A percentile compares a stretch with the other conserved stretches of the same genome.
These are phyloP conservation scores for Jordanella pulchra DNA, from an alignment of 2,797 vertebrate species.

Conservation along the genomic window DNA sequence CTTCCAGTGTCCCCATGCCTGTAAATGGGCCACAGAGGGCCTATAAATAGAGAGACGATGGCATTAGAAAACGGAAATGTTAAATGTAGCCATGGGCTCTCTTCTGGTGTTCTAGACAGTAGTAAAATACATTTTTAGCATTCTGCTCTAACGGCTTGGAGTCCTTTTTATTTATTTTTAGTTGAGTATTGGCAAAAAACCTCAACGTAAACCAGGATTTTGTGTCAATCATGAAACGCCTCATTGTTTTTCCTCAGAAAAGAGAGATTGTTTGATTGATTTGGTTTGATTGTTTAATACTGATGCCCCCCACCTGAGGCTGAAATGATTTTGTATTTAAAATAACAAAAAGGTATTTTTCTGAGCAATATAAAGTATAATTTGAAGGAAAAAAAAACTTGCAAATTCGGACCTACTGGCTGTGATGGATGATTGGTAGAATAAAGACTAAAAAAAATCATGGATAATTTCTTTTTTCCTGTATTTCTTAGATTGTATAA, in stretches of 20 bases:
- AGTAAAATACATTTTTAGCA: background rate
- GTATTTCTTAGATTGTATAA: no score
- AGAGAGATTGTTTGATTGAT: background rate
- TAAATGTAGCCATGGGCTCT: background rate
- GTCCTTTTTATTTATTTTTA: background rate
- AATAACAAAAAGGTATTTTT: background rate
- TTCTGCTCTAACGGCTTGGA: background rate
- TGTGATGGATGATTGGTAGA: background rate
- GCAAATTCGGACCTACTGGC: background rate
- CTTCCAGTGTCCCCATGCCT: constrained; percentile 56
- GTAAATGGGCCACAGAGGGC: constrained; percentile 65
- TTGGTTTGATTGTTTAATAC: background rate
- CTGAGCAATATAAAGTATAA: no score
- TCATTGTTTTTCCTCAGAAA: background rate
- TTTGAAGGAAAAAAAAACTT: background rate
- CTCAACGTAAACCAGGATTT: background rate
- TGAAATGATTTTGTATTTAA: background rate
- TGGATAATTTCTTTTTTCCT: background rate
- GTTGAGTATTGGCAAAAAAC: background rate
- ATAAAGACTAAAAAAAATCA: background rate
- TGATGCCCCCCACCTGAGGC: background rate
- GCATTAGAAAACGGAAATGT: constrained; percentile 23
- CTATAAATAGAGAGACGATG: constrained; percentile 70
- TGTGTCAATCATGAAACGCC: background rate
- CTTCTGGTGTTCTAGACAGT: background rate